Base-by-base conservation (phyloP, 2,888 invertebrate species). In the Sinohyriopsis cumingii region DNA sequence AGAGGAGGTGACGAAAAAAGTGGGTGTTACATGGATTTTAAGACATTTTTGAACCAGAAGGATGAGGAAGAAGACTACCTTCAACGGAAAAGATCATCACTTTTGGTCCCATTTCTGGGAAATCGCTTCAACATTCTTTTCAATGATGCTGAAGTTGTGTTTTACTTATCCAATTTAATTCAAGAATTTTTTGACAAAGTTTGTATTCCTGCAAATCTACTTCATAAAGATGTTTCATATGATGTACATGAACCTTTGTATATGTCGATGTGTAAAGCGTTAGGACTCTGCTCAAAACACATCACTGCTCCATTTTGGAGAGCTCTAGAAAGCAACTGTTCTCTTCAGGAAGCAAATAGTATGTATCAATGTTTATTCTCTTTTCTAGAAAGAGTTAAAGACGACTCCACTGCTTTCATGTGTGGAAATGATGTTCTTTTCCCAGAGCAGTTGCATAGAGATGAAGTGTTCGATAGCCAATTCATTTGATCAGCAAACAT, bases 141-240 rank as follows among this genome's bases (percentile, higher is more conserved):
- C 20, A 60, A 63, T 63, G 60, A 69, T 59, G 63, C 67, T 18
- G 59, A 67, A 59, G 63, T 59, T 60, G 24, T 28, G 19, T 55
- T 60, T 53, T 53, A 45, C 33, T 33, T 53, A 20, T 20, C 55
- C 7, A 18, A 55, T 19, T 54, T 53, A 18, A 55, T 19, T 54
- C 25, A 18, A 9, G 65, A 70, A 63, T 70, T 66, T 45, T 67
- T 67, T 19, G 24, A 62, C 7, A 70, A 72, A 59, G 68, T 61
- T 12, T 53, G 65, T 25, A 65, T 53, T 20, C 68, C 72, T 54
- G 22, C 65, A 55, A 72, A 72, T 33, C 53, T 60, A 22, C 53
- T 74, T 7, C 74, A 74, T 25, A 68, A 74, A 54, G 71, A 68
- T 24, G 75, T 75, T n/a, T 3, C 22, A 67, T 64, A 67, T 64